Evolutionary conservation across 2,113 vertebrate genomes (phyloP), one percentile per base, ranked within the genome.

Genomic region (Brachypodius melanocephalos): DNA sequence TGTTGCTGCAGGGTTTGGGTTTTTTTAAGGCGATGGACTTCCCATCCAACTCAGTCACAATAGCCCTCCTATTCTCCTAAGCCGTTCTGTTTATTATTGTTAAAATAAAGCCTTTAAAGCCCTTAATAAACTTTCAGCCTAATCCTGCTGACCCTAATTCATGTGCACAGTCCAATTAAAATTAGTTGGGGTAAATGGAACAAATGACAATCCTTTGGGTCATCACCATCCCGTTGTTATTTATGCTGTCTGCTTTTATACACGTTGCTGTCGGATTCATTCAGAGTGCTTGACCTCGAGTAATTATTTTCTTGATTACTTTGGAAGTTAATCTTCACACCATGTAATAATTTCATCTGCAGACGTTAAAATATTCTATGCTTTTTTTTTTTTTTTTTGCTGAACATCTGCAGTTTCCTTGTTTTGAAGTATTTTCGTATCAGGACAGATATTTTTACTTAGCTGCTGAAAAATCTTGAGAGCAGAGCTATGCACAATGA

Each of bases 71-170:
- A 88, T 93, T 90, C 89, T 84, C 51, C 68, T 85, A 74, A 94
- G 7, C 8, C 4, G 0, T 78, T 93, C 63, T 91, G 80, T 86
- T 97, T 96, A 80, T 93, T 92, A 74, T 91, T 94, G 57, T 91
- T 83, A 59, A 94, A 96, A 91, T 28, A 75, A 90, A 96, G 43
- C 88, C 22, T 88, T 96, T 85, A 91, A 94, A 95, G 36, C 72
- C 59, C n/a, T 77, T 57, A 25, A 66, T 34, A 90, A 96, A 90
- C 88, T 90, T 80, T 66, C 72, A 94, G 63, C 38, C 82, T 89
- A 74, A 94, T 95, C 69, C 72, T 86, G 16, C 79, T 92, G 75
- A 86, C 93, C 73, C 55, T 38, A 72, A 95, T 91, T 95, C 68
- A 48, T 85, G 73, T 72, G 75, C 79, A 62, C 71, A 83, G 71